Conservation (phyloP, 2,113 vertebrate genomes). For the Dicaeum eximium region DNA sequence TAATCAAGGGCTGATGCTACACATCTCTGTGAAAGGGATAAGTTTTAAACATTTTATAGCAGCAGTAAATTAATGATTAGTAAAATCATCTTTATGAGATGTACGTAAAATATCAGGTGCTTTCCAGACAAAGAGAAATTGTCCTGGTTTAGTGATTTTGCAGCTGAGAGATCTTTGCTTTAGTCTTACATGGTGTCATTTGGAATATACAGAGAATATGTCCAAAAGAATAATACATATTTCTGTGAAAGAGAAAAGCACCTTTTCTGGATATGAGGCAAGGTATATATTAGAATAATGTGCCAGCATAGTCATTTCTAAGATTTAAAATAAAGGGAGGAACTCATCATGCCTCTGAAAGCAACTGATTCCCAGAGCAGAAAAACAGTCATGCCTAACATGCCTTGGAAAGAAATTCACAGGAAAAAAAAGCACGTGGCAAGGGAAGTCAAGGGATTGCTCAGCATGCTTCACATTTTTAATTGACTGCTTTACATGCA, state of each 20-base stretch:
- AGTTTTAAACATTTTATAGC: not conserved
- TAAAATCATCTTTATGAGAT: not conserved
- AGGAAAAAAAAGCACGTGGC: not conserved
- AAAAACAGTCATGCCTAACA: not conserved
- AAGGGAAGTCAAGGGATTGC: not conserved
- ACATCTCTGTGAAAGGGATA: not conserved
- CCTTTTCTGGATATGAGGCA: not conserved
- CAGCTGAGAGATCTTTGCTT: not conserved
- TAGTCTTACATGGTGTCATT: not conserved
- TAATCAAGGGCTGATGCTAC: not conserved
- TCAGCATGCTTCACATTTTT: not conserved
- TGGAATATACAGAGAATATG: not conserved
- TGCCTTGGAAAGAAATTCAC: not conserved
- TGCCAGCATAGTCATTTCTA: not conserved
- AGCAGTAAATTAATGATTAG: not conserved
- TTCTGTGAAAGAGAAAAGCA: not conserved
- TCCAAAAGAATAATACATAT: not conserved
- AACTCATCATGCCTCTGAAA: not conserved
- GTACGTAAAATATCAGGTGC: not conserved
- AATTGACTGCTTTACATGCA: not conserved
- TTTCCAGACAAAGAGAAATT: not conserved
- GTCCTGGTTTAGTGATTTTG: not conserved
- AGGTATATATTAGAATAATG: not conserved
- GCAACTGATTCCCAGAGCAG: not conserved
- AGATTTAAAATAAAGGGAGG: not conserved